Conservation (phyloP, 2,888 invertebrate species). For the Epiblema foenella region DNA sequence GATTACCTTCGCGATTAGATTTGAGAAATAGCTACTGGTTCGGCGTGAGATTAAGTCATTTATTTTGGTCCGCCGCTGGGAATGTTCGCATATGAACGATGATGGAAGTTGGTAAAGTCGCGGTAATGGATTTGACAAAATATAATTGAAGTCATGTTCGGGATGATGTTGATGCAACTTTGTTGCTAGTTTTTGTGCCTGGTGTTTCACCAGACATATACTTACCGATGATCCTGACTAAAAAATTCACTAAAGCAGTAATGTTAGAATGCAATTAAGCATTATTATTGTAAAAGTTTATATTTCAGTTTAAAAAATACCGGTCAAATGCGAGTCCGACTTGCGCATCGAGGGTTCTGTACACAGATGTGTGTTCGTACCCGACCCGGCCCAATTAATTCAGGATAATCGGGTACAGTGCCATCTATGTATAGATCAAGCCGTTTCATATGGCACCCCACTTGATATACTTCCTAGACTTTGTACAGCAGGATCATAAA, state of each 20-base stretch:
- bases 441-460: too few species aligned
- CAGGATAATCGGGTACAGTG: too few species aligned
- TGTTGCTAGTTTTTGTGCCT: neutral
- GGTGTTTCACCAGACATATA: neutral
- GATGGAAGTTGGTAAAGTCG: slow-evolving; percentile 3
- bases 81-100: slow-evolving; percentile 35
- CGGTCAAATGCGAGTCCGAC: too few species aligned
- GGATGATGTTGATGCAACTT: neutral
- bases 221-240: neutral
- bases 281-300: too few species aligned
- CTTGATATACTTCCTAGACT: too few species aligned
- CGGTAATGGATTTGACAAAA: slow-evolving; percentile 24
- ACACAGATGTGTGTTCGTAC: too few species aligned
- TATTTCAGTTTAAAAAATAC: too few species aligned
- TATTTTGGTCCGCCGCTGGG: slow-evolving; percentile 53
- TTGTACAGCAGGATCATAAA: too few species aligned
- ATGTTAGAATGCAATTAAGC: too few species aligned
- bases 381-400: too few species aligned
- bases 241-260: neutral
- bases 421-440: too few species aligned
- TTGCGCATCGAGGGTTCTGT: too few species aligned
- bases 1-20: slow-evolving; percentile 64
- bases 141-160: slow-evolving; percentile 9
- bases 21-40: slow-evolving; percentile 52
- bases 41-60: slow-evolving; percentile 63